phyloP scores from a whole-genome alignment of 2,113 vertebrate genomes.

The Rhabdomys dilectus region DNA sequence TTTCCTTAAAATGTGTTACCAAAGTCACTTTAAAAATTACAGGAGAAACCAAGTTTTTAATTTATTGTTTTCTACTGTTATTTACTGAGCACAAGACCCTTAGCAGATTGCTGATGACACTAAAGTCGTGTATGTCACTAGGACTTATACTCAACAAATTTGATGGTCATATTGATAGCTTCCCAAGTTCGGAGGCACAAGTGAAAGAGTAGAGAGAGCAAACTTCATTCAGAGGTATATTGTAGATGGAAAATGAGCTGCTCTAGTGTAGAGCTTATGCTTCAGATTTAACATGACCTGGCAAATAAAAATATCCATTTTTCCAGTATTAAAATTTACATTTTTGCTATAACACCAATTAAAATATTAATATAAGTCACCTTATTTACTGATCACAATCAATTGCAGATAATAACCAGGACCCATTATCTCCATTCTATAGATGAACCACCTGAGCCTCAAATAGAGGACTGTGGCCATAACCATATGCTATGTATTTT shows the following conservation, averaged over 20 bases:
- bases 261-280: not conserved
- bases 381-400: not conserved
- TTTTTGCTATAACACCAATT: not conserved
- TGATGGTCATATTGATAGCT: not conserved
- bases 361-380: not conserved
- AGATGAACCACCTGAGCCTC: not conserved
- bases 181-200: not conserved
- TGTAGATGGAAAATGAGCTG: not conserved
- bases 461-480: not conserved
- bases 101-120: not conserved
- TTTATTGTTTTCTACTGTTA: not conserved
- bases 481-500: not conserved
- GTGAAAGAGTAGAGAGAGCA: not conserved
- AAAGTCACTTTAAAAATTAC: not conserved
- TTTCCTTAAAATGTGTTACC: not conserved
- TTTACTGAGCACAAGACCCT: not conserved
- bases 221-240: not conserved
- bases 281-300: not conserved
- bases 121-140: not conserved
- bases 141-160: not conserved
- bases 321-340: not conserved
- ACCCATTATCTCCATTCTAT: slow-evolving; percentile 25
- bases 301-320: not conserved
- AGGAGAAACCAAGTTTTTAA: not conserved
- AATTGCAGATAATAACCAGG: not conserved